A percentile compares a stretch with the other conserved stretches of the same genome.
Evolutionary conservation across 64 coral and sea anemone genomes (phyloP).

Genomic region (Trachythela sp.): DNA sequence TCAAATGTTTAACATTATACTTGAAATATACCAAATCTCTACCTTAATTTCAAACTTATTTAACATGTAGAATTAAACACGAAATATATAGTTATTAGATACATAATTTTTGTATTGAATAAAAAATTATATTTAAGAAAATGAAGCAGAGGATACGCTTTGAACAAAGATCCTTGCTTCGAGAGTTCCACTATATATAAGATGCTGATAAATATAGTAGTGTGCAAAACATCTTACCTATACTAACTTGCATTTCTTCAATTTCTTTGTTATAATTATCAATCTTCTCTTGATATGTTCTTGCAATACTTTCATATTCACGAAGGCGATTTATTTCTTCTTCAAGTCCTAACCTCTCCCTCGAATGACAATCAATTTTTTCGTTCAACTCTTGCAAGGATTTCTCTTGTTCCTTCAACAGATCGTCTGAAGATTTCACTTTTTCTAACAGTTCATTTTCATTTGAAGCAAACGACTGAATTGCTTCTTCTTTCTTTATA

Average conservation of each 20-base stretch:
- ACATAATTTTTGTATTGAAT: too few species aligned
- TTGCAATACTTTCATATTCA: neutral
- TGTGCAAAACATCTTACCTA: neutral
- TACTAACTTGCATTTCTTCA: neutral
- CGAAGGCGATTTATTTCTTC: neutral
- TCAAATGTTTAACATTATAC: too few species aligned
- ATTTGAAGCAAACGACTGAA: constrained; percentile 8
- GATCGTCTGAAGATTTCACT: neutral
- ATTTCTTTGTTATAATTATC: neutral
- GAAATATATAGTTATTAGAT: too few species aligned
- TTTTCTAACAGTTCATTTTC: neutral
- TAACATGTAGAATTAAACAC: too few species aligned
- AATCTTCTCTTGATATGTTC: neutral
- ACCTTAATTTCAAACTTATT: too few species aligned
- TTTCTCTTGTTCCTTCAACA: neutral
- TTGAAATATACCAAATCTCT: too few species aligned
- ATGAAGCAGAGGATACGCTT: too few species aligned
- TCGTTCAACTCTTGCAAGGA: neutral
- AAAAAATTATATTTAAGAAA: too few species aligned
- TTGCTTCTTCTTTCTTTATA: neutral
- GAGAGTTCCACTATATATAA: too few species aligned
- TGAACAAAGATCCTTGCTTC: too few species aligned
- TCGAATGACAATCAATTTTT: neutral
- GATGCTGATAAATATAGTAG: too few species aligned
- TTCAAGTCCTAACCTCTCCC: neutral